Conservation (phyloP, 2,888 invertebrate genomes). For the Drosophila mayaguana region DNA sequence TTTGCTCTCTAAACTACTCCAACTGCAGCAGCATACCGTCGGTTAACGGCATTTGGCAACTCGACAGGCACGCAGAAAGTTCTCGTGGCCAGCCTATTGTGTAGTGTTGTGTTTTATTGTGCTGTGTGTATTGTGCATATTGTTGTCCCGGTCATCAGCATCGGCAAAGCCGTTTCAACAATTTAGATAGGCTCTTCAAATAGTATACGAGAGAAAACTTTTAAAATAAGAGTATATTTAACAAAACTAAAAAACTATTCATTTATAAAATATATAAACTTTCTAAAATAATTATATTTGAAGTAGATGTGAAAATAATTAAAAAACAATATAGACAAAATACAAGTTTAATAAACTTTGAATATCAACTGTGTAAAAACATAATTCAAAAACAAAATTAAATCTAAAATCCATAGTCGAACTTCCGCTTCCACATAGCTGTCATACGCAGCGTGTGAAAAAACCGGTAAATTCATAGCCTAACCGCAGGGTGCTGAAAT, state of each 20-base stretch:
- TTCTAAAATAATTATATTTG: not conserved
- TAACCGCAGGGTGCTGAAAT: conserved; percentile 59
- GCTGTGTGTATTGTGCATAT: conserved; percentile 43
- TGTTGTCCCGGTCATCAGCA: conserved; percentile 40
- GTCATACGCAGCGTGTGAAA: conserved; percentile 19
- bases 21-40: conserved; percentile 56
- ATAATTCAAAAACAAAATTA: not conserved
- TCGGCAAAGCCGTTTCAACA: conserved; percentile 2
- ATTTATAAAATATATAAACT: not conserved
- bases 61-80: conserved; percentile 75
- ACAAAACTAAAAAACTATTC: not conserved
- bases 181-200: not conserved
- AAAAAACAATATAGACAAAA: too few relatives aligned
- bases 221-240: too few relatives aligned
- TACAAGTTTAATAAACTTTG: too few relatives aligned
- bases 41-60: conserved; percentile 74
- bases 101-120: conserved; percentile 42
- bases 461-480: conserved; percentile 41
- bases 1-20: conserved; percentile 71
- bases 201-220: not conserved
- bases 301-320: not conserved
- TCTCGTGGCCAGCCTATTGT: conserved; percentile 50
- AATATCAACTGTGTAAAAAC: not conserved
- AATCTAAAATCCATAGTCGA: conserved; percentile 8
- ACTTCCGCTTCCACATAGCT: conserved; percentile 60